These are phyloP conservation scores for Platerodrilus igneus DNA, from an alignment of 2,888 invertebrate species.

Conservation along the genomic window DNA sequence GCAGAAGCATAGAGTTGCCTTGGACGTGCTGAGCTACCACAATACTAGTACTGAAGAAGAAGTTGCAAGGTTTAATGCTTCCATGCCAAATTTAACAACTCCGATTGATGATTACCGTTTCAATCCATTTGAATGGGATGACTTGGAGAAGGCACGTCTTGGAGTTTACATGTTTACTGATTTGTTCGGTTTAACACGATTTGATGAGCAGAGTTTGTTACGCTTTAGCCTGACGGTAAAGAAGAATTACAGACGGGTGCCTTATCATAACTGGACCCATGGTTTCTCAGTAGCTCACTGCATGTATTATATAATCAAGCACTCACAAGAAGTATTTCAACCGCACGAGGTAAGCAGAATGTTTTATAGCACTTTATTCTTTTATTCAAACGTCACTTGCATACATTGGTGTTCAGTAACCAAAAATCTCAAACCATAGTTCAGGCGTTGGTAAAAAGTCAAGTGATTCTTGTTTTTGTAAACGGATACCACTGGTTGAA, in stretches of 20 bases:
- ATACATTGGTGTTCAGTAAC: too few species aligned
- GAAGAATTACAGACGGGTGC: slow-evolving; percentile 78
- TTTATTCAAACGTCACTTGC: too few species aligned
- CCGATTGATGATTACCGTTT: slow-evolving; percentile 61
- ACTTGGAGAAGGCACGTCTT: slow-evolving; percentile 61
- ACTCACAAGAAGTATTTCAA: slow-evolving; percentile 52
- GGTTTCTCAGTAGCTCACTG: slow-evolving; percentile 84
- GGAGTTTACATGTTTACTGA: slow-evolving; percentile 34
- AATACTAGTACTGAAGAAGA: slow-evolving; percentile 73
- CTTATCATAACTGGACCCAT: slow-evolving; percentile 86
- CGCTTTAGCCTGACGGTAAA: slow-evolving; percentile 75
- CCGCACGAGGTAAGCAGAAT: slow-evolving; percentile 60
- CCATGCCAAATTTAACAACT: slow-evolving; percentile 30
- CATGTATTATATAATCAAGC: slow-evolving; percentile 71
- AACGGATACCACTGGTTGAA: too few species aligned
- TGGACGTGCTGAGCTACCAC: slow-evolving; percentile 81
- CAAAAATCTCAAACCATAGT: too few species aligned
- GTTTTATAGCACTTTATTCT: too few species aligned
- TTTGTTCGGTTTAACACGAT: slow-evolving; percentile 62
- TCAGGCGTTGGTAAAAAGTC: too few species aligned
- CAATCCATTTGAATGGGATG: slow-evolving; percentile 66
- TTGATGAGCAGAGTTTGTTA: slow-evolving; percentile 63
- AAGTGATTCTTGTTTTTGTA: too few species aligned
- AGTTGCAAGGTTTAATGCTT: slow-evolving; percentile 31
- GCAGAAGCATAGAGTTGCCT: slow-evolving; percentile 74